Percentiles rank a stretch among this genome's conserved stretches.
Evolutionary conservation across 2,113 vertebrate genomes (phyloP).

Genomic region (Sarotherodon lohbergeri): DNA sequence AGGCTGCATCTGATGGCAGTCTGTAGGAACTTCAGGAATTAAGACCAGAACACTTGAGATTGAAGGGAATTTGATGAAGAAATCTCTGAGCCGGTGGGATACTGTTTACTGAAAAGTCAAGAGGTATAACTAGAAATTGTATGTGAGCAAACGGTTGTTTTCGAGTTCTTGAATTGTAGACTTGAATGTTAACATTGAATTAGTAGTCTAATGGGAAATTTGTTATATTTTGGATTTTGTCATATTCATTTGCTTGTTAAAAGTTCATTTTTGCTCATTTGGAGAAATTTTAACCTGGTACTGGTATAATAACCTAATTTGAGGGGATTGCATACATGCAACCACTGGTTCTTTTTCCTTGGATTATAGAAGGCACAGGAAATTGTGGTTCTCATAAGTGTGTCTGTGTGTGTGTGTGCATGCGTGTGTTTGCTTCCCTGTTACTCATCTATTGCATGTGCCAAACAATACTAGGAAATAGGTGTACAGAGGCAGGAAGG

Average conservation of each 20-base stretch:
- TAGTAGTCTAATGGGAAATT: not conserved
- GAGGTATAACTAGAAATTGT: not conserved
- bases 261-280: not conserved
- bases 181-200: not conserved
- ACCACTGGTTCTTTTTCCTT: not conserved
- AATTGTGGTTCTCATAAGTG: not conserved
- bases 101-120: not conserved
- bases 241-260: not conserved
- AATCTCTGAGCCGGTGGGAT: not conserved
- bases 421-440: not conserved
- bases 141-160: not conserved
- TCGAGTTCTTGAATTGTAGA: not conserved
- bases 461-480: constrained; percentile 33
- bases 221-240: not conserved
- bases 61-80: not conserved
- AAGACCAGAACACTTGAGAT: not conserved
- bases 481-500: constrained; percentile 11
- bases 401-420: not conserved
- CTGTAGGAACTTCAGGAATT: not conserved
- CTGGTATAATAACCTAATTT: not conserved
- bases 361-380: not conserved
- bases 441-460: not conserved
- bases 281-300: not conserved
- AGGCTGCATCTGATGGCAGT: not conserved
- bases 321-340: not conserved